These are phyloP conservation scores for Cybosia mesomella DNA, from an alignment of 2,888 invertebrate genomes.

Conservation along the genomic window DNA sequence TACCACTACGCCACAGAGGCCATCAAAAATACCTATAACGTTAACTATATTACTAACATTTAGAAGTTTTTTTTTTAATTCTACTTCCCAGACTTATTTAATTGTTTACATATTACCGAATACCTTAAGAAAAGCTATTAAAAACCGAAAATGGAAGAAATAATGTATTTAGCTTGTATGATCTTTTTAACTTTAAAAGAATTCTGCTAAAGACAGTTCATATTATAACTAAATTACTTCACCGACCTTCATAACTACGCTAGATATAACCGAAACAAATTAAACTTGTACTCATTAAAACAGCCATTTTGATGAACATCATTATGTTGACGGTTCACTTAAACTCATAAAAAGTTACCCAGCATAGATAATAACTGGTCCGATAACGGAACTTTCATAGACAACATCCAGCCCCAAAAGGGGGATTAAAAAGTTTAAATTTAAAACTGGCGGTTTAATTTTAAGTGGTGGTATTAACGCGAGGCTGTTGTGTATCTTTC, in stretches of 20 bases:
- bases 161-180: neutral
- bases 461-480: conserved; percentile 22
- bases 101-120: no score
- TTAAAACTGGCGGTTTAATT: conserved; percentile 33
- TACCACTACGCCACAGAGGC: no score
- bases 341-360: conserved; percentile 41
- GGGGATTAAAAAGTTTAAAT: conserved; percentile 47
- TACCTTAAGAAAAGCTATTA: neutral
- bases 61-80: no score
- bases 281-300: conserved; percentile 33
- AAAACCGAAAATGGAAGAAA: neutral
- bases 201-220: neutral
- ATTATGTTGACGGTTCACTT: conserved; percentile 31
- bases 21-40: no score
- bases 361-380: conserved; percentile 32
- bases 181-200: neutral
- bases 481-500: conserved; percentile 12
- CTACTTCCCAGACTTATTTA: no score
- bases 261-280: conserved; percentile 30
- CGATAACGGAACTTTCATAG: conserved; percentile 37
- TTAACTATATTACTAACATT: no score
- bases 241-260: neutral
- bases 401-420: conserved; percentile 28
- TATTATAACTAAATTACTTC: conserved; percentile 2
- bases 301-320: conserved; percentile 29